Evolutionary conservation across 2,797 vertebrate species (phyloP), one percentile per base, ranked within the genome.

Genomic region (Vespertilio murinus): DNA sequence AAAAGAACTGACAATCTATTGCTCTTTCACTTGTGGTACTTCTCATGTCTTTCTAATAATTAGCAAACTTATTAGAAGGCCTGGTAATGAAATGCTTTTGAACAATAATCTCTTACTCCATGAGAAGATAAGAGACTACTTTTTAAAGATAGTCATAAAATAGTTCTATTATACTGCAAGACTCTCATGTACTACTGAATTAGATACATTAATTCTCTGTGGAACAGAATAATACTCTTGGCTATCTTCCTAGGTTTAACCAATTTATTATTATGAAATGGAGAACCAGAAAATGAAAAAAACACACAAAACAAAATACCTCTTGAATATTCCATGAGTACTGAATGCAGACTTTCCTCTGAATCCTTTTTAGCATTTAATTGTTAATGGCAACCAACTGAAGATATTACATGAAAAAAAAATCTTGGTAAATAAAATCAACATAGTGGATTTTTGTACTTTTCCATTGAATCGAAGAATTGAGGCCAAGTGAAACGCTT

Each of bases 191-290:
- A 35, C 64, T 90, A 52, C 49, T 80, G 93, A 97, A 97, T 97
- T 97, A 96, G 74, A 47, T 85, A 74, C 42, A 91, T 6, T 45
- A 70, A 64, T 94, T 97, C 82, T 87, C 91, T 83, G 5, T 91
- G 83, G 89, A 87, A 96, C 81, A 90, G 88, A 97, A 94, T 79
- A 96, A 38, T 52, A 80, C 82, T 95, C 47, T 96, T 97, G 94
- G 69, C 83, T 77, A 59, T 93, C 59, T 96, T 97, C 88, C 88
- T 95, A 90, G 90, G 79, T 17, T 92, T 45, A 97, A 93, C 49
- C 78, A 97, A 84, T 93, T 97, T 96, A 97, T 97, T 96, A 38
- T 88, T 95, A 85, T 64, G 93, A 97, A 97, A 94, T 81, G 23
- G 95, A 96, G 33, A 96, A 69, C 9, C 9, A 65, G 87, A 82